Evolutionary conservation across 2,888 invertebrate species (phyloP).

Genomic region (Argyresthia albistria): DNA sequence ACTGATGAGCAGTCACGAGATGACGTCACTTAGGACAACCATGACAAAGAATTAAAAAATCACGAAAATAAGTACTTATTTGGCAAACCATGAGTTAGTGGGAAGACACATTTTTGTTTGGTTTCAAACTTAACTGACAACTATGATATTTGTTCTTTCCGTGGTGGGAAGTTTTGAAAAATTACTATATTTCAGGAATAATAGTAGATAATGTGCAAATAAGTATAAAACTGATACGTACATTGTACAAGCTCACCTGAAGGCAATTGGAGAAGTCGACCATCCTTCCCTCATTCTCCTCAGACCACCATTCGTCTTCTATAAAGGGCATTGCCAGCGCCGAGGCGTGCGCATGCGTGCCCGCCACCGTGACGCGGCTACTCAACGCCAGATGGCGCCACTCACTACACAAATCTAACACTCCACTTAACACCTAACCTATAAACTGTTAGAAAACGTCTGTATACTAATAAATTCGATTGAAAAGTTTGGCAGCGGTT

Average conservation of each 20-base stretch:
- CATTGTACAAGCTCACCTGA: slow-evolving; percentile 69
- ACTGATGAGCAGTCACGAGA: no score
- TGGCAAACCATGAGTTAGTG: no score
- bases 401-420: slow-evolving; percentile 24
- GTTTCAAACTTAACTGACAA: no score
- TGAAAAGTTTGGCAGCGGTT: slow-evolving; percentile 60
- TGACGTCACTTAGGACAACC: not conserved
- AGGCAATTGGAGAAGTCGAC: slow-evolving; percentile 92
- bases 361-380: slow-evolving; percentile 73
- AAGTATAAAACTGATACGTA: not conserved
- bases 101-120: no score
- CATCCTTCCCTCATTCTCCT: slow-evolving; percentile 95
- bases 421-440: slow-evolving; percentile 1
- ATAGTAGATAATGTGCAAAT: no score
- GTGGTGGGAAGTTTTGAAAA: no score
- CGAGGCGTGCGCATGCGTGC: slow-evolving; percentile 75
- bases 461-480: slow-evolving; percentile 59
- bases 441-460: slow-evolving; percentile 3
- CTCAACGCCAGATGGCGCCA: slow-evolving; percentile 50
- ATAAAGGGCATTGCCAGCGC: slow-evolving; percentile 94
- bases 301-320: slow-evolving; percentile 96
- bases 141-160: no score
- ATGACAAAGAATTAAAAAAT: not conserved
- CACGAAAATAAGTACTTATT: not conserved
- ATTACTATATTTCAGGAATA: no score